These are phyloP conservation scores for Anolis carolinensis DNA, from an alignment of 2,113 vertebrate genomes.

Conservation along the genomic window DNA sequence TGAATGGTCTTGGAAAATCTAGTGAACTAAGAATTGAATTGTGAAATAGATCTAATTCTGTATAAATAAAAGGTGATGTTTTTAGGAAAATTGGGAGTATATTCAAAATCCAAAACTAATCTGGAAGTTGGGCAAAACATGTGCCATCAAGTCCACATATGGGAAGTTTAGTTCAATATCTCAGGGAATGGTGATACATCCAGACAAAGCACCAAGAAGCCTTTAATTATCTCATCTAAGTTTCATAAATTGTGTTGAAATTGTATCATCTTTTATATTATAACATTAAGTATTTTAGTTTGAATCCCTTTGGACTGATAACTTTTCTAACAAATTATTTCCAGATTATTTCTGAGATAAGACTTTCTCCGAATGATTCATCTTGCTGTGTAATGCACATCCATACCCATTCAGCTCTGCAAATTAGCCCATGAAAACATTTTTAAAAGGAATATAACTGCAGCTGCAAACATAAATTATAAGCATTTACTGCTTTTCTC, in stretches of 20 bases:
- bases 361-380: not conserved
- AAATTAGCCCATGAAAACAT: not conserved
- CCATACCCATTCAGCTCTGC: not conserved
- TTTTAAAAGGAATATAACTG: not conserved
- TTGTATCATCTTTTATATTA: conserved; percentile 12
- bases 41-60: too few species aligned
- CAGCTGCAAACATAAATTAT: not conserved
- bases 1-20: too few species aligned
- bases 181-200: not conserved
- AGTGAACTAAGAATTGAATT: too few species aligned
- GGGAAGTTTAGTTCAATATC: not conserved
- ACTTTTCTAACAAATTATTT: not conserved
- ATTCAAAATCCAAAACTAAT: too few species aligned
- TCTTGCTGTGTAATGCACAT: not conserved
- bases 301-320: not conserved
- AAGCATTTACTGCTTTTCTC: conserved; percentile 1
- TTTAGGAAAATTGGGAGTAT: not conserved
- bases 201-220: not conserved
- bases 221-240: not conserved
- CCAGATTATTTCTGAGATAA: not conserved
- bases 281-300: conserved; percentile 15
- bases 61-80: too few species aligned
- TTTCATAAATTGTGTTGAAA: not conserved
- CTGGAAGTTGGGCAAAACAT: not conserved
- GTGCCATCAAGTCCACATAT: not conserved